A percentile compares a stretch with the other conserved stretches of the same genome.
Conservation (phyloP, 35 echinoderm and acorn worm species). For the Hemicentrotus pulcherrimus region DNA sequence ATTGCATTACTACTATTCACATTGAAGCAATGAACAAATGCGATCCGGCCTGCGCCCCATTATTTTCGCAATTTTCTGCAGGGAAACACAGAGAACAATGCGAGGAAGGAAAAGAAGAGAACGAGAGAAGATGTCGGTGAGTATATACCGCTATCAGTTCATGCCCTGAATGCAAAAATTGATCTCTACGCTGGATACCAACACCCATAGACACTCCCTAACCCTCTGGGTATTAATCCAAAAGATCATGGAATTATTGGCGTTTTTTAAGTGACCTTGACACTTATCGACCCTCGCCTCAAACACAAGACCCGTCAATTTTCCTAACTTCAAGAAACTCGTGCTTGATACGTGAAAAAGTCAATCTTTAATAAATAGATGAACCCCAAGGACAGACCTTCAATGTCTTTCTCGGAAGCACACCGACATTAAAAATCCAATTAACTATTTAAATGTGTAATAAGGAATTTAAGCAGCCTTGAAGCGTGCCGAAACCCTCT, state of each 20-base stretch:
- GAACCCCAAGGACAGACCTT: background rate
- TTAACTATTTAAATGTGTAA: background rate
- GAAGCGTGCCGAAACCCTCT: background rate
- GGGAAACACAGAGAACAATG: background rate
- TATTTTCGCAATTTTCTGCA: background rate
- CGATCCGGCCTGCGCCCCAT: background rate
- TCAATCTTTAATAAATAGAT: background rate
- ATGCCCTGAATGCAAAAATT: background rate
- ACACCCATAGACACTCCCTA: background rate
- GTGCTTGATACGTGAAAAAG: background rate
- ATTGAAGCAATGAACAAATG: slow-evolving; percentile 36
- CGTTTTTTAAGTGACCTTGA: background rate
- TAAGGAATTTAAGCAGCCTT: background rate
- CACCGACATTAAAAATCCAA: background rate
- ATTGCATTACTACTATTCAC: slow-evolving; percentile 48
- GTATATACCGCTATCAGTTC: background rate
- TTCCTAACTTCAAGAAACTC: background rate
- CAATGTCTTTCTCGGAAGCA: background rate
- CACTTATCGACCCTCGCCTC: background rate
- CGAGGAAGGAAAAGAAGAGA: background rate
- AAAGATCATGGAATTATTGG: background rate
- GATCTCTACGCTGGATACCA: background rate
- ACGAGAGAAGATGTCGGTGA: background rate
- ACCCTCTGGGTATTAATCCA: background rate
- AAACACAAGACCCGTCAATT: background rate